Evolutionary conservation across 2,888 invertebrate genomes (phyloP), one percentile per base, ranked within the genome.

Genomic region (Spialia ferax): DNA sequence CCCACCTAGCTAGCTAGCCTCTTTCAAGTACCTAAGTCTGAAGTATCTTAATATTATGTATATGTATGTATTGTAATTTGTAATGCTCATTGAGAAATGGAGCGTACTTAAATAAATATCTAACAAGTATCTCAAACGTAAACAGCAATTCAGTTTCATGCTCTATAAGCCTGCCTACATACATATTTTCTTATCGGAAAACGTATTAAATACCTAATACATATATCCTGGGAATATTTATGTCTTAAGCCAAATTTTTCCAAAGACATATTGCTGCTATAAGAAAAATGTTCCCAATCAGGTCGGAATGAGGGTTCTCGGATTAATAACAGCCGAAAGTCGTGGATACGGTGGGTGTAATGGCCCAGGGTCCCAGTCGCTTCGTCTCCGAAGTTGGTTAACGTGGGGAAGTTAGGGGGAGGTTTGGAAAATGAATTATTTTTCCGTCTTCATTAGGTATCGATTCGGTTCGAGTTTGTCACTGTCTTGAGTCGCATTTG

Each of bases 231-330:
- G 45, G 60, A 23, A 62, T 62, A 62, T 62, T 62, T 61, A 66
- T 67, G 60, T 13, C 50, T 50, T n/a, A 10, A 67, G 66, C 61
- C 60, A 67, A 67, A 61, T 67, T 61, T 67, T 67, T 55, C 66
- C 55, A 61, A 67, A 48, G 66, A 67, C 66, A 61, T 67, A 67
- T 61, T 61, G 66, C 61, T 54, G 60, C 55, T 55, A 48, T 61
- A 61, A 67, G 66, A 67, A 55, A 55, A 67, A 67, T 67, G 66
- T 67, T 67, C 29, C 66, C 66, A 67, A 67, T 67, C 66, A 67
- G 54, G 13, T 32, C n/a, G 61, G 48, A 67, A 67, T 54, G 66
- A 65, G 60, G 66, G 66, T 66, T 32, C 54, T 45, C 42, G 61
- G 66, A 55, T 61, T 67, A 67, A 67, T 67, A 67, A 67, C 61